Conservation (phyloP, 2,797 vertebrate genomes). For the Streptopelia turtur region DNA sequence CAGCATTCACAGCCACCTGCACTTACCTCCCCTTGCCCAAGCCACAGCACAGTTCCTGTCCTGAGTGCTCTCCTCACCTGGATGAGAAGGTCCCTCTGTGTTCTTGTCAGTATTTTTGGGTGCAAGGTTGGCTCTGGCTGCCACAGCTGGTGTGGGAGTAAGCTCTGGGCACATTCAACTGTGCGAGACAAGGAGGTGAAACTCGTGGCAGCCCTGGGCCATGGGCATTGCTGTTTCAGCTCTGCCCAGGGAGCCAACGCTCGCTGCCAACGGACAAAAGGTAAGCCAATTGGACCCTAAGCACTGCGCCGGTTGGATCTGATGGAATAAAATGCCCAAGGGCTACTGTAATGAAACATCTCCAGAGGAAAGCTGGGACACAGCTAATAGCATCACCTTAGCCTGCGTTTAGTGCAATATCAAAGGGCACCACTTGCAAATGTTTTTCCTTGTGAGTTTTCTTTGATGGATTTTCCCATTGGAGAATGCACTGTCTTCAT, state of each 20-base stretch:
- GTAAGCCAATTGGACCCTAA: not conserved
- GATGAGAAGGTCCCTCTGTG: not conserved
- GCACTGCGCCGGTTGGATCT: not conserved
- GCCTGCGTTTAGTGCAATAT: not conserved
- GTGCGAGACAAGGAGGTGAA: not conserved
- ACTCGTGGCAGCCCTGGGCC: fast-evolving
- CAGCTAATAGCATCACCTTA: not conserved
- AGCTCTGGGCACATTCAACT: not conserved
- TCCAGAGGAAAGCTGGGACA: not conserved
- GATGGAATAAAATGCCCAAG: not conserved
- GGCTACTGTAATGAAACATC: not conserved
- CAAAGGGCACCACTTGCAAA: fast-evolving
- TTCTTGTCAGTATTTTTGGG: not conserved
- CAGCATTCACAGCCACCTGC: not conserved
- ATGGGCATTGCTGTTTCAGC: not conserved
- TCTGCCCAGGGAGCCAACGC: not conserved
- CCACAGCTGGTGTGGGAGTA: fast-evolving
- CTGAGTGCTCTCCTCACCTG: fast-evolving
- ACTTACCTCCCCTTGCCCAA: not conserved
- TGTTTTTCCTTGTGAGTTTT: not conserved
- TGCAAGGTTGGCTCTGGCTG: not conserved
- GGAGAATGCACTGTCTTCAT: not conserved
- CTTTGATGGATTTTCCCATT: not conserved
- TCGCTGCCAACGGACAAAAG: not conserved
- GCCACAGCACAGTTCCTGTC: not conserved